Evolutionary conservation across 2,888 invertebrate genomes (phyloP), one percentile per base, ranked within the genome.

Genomic region (Epinotia nisella): DNA sequence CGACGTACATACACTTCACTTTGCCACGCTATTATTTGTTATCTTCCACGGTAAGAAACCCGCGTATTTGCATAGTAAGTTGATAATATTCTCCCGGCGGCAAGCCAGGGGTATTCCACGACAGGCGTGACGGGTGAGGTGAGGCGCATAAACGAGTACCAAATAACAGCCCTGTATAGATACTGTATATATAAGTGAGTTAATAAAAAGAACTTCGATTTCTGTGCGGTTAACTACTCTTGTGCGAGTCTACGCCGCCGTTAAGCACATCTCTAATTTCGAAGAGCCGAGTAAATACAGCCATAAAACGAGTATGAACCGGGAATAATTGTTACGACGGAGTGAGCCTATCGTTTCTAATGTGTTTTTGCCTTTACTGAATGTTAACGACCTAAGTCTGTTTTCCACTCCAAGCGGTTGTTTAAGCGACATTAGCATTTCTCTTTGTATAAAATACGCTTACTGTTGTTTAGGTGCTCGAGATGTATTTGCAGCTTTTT

Each of bases 291-390:
- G 71, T 76, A 76, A 74, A 76, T 77, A 75, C 71, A 70, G 41
- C 81, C 79, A 82, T 85, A 83, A 86, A 85, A 80, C 82, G 81
- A 76, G 81, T 81, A 82, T 83, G 85, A 83, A 84, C 81, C 74
- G 75, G 78, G 76, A 78, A 82, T 87, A 85, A 87, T 86, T 86
- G 82, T 84, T 82, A 81, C 84, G 83, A 84, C 77, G 77, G 65
- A 65, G 77, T 76, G 79, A 79, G 82, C 79, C 81, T 82, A 83
- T 83, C 82, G 80, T 82, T 81, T 81, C 79, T 84, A 82, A 86
- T 87, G 81, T 83, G 83, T 82, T 85, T 83, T 83, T 80, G 80
- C 81, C 83, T 83, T 86, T 84, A 84, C 83, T 83, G 85, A 86
- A 86, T 87, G 84, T 85, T 84, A 85, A 86, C 79, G 82, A 84